Evolutionary conservation across 2,888 invertebrate species (phyloP), one percentile per base, ranked within the genome.

Genomic region (Cyrtodaria siliqua): DNA sequence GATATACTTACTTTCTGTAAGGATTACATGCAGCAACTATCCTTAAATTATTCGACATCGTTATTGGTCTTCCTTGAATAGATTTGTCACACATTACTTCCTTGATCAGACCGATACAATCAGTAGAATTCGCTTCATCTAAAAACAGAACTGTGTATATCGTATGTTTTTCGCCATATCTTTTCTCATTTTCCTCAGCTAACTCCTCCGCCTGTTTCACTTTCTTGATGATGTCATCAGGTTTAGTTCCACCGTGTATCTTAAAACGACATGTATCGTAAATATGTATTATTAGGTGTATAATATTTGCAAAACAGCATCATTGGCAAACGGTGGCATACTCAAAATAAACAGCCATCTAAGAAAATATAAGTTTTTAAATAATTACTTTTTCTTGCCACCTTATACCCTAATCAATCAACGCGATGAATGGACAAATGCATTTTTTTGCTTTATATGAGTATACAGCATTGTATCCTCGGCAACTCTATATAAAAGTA

Each of bases 71-170:
- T 29, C 91, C 91, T 40, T 83, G 73, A 44, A 91, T 79, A 8
- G 85, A 83, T 18, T 83, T 82, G 75, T 92, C 92, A 82, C 90
- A 91, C 89, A 92, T 88, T 26, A 91, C 88, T 71, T 92, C 92
- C 73, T 92, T 92, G 57, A 92, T 90, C 23, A 91, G 76, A 44
- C 91, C 91, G 33, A 92, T 88, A 6, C 90, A 88, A 59, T 90
- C 89, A 16, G 92, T 91, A 1, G 92, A 91, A 83, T 92, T 92
- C 8, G 91, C 92, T 78, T 92, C 92, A 80, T 92, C 92, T 79
- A 92, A 89, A 81, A 91, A 91, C 66, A 91, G 69, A 0, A 91
- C 89, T 18, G 91, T 91, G 75, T 87, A 84, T 69, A 91, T 82
- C 23, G 68, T 59, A 23, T 71, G 63, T 24, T n/a, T n/a, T n/a